Evolutionary conservation across 1,140 invertebrate genomes (phyloP).

Genomic region (Drosophila littoralis): DNA sequence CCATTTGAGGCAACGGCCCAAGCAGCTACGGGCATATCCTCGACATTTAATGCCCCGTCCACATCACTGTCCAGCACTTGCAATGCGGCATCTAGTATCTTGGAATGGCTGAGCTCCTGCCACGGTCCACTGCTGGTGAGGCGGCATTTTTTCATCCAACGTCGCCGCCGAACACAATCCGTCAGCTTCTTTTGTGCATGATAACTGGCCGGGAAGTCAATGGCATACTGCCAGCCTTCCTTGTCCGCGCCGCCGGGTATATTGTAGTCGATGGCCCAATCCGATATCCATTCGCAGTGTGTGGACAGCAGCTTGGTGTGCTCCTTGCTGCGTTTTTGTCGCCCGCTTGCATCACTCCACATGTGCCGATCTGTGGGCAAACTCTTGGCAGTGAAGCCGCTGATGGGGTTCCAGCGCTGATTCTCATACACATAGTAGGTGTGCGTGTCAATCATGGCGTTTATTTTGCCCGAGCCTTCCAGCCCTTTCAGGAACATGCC

Average conservation of each 20-base stretch:
- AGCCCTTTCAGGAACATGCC: conserved; percentile 90
- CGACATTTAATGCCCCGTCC: conserved; percentile 53
- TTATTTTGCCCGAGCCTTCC: conserved; percentile 88
- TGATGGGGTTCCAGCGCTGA: conserved; percentile 95
- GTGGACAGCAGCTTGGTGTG: conserved; percentile 93
- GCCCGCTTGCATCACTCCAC: conserved; percentile 95
- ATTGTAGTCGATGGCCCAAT: conserved; percentile 95
- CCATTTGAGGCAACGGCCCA: conserved; percentile 94
- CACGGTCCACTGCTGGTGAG: conserved; percentile 94
- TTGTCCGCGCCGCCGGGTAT: conserved; percentile 94
- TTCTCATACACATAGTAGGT: conserved; percentile 96
- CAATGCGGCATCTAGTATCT: conserved; percentile 90
- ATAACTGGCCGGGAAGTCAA: conserved; percentile 94
- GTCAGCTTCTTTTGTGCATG: conserved; percentile 94
- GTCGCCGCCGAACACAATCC: conserved; percentile 93
- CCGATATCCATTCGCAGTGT: conserved; percentile 95
- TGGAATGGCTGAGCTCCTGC: conserved; percentile 93
- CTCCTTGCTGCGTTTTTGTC: conserved; percentile 92
- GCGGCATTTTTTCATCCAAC: conserved; percentile 94
- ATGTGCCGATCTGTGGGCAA: conserved; percentile 94
- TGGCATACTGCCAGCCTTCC: conserved; percentile 97
- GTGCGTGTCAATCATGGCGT: conserved; percentile 92
- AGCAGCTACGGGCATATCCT: conserved; percentile 86
- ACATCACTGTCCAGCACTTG: conserved; percentile 68
- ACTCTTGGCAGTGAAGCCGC: conserved; percentile 93